Evolutionary conservation across 2,113 vertebrate genomes (phyloP), one percentile per base, ranked within the genome.

Genomic region (Paralichthys olivaceus): DNA sequence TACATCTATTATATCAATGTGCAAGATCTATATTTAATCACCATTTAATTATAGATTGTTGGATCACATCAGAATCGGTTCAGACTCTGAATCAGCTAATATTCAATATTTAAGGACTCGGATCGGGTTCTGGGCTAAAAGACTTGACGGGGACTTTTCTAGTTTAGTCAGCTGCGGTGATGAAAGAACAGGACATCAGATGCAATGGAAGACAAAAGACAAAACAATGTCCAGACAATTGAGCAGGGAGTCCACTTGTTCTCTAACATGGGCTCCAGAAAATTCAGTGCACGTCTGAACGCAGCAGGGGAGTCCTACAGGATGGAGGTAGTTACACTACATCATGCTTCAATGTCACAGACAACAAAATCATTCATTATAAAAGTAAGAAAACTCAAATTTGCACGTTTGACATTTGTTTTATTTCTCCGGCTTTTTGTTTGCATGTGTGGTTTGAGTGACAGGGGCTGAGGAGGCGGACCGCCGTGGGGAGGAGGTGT

Each of bases 401-500:
- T n/a, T n/a, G n/a, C n/a, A n/a, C n/a, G n/a, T n/a, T n/a, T n/a
- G n/a, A n/a, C n/a, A n/a, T n/a, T n/a, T 19, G 4, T 17, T 49
- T 15, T 49, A 11, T 28, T 2, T 23, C 40, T 63, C 34, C 60
- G n/a, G 43, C 17, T 60, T 23, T 1, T 49, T 49, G 15, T 51
- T 22, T 59, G 26, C 14, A 43, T 4, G 26, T 62, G 49, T 40
- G 32, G 28, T 76, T 72, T 79, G 77, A 87, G 32, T 68, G 83
- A 84, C 79, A 65, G 15, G 34, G 26, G 29, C 22, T 40, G 37
- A 75, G 47, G 1, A 29, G 62, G 61, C 22, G 49, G 25, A 61
- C 0, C 32, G n/a, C 76, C 22, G 2, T 1, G 4, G 65, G 75
- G 81, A 81, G 20, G 19, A 9, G 13, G 60, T 79, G 82, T 83